Evolutionary conservation across 2,888 invertebrate species (phyloP).

Genomic region (Perithous albicinctus): DNA sequence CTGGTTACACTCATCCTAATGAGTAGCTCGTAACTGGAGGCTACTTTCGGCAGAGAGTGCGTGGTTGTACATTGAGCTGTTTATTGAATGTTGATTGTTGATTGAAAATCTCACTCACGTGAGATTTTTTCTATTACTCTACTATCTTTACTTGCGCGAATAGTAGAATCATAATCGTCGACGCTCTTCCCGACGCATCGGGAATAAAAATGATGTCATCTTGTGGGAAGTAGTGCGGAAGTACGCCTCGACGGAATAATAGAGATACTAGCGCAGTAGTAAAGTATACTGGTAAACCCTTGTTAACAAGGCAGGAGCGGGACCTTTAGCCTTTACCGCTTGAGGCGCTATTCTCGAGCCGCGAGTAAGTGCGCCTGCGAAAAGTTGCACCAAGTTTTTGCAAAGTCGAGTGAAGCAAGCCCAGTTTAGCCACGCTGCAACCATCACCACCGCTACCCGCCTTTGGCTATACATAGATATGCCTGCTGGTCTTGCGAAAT

Average conservation of each 20-base stretch:
- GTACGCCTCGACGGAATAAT: background rate
- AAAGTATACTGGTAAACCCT: conserved; percentile 4
- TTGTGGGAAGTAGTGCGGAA: too few species aligned
- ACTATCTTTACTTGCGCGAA: conserved; percentile 37
- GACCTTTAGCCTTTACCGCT: conserved; percentile 24
- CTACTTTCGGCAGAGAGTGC: too few species aligned
- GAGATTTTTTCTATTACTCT: too few species aligned
- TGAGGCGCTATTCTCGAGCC: conserved; percentile 31
- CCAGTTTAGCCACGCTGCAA: conserved; percentile 25
- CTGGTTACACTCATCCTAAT: too few species aligned
- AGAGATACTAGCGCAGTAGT: background rate
- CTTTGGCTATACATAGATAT: background rate
- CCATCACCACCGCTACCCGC: conserved; percentile 12
- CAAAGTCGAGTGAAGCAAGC: conserved; percentile 45
- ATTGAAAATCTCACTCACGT: too few species aligned
- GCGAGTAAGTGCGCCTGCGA: background rate
- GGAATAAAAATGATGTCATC: conserved; percentile 43
- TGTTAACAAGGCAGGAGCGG: conserved; percentile 41
- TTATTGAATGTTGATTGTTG: too few species aligned
- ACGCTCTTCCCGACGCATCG: background rate
- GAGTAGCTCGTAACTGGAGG: too few species aligned
- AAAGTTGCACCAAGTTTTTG: conserved; percentile 53
- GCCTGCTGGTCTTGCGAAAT: conserved; percentile 1
- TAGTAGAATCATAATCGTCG: background rate
- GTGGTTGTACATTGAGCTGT: too few species aligned